Evolutionary conservation across 2,113 vertebrate species (phyloP).

Genomic region (Calidris pygmaea): DNA sequence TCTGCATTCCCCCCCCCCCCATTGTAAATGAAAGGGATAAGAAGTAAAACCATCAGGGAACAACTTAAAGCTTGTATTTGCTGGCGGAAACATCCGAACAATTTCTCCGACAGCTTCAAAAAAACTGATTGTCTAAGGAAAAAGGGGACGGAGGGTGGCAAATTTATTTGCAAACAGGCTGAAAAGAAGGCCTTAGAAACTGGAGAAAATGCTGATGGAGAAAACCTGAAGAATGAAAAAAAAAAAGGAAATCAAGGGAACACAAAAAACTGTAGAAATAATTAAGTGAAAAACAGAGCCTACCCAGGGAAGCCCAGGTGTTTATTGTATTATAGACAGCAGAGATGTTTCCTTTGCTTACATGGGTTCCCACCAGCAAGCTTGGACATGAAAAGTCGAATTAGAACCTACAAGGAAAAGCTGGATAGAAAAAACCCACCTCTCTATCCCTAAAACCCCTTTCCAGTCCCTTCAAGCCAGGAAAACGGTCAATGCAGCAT

Average conservation of each 20-base stretch:
- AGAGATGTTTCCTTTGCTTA: neutral
- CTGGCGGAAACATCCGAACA: neutral
- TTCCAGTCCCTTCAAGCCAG: neutral
- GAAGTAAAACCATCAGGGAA: conserved; percentile 1
- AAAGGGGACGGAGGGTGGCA: neutral
- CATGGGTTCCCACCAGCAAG: neutral
- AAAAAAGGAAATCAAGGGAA: neutral
- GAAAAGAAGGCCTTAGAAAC: neutral
- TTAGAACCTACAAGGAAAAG: neutral
- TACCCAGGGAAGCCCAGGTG: neutral
- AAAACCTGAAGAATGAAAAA: neutral
- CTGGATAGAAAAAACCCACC: neutral
- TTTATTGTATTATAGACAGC: neutral
- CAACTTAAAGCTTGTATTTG: conserved; percentile 13
- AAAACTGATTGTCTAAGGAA: neutral
- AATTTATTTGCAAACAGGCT: conserved; percentile 16
- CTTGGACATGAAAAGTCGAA: neutral
- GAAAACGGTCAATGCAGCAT: neutral
- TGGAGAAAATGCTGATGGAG: neutral
- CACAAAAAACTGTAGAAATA: neutral
- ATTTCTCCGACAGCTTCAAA: neutral
- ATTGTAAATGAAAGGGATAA: conserved; percentile 28
- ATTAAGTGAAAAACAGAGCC: neutral
- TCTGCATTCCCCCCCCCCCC: neutral
- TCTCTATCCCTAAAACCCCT: neutral